phyloP scores from a whole-genome alignment of 2,113 vertebrate species.

The Toxotes jaculatrix region DNA sequence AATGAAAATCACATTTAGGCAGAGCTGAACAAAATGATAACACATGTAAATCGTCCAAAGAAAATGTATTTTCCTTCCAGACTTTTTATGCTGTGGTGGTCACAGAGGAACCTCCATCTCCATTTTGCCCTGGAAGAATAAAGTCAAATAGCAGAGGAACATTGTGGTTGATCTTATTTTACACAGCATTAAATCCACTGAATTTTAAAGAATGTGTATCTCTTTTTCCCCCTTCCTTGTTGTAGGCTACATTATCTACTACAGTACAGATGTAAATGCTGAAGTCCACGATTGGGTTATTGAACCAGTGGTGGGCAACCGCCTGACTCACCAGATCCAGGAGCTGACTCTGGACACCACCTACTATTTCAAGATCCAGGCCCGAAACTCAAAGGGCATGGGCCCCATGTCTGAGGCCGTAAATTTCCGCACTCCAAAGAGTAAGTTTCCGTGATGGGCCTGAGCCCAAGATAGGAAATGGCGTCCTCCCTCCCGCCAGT shows the following conservation, averaged over 20 bases:
- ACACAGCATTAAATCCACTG: background rate
- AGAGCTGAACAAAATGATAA: background rate
- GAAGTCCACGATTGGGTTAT: conserved; percentile 99
- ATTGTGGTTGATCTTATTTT: background rate
- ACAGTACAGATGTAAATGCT: conserved; percentile 96
- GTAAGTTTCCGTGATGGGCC: conserved; percentile 76
- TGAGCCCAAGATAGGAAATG: background rate
- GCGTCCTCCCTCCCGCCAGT: no score
- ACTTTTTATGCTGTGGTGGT: background rate
- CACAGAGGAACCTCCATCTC: background rate
- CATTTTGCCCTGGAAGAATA: background rate
- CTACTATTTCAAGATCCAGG: conserved; percentile 99
- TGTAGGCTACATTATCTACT: conserved; percentile 98
- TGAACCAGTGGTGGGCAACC: conserved; percentile 96
- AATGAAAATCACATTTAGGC: conserved; percentile 1
- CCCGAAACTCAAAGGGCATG: conserved; percentile 99
- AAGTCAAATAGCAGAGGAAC: background rate
- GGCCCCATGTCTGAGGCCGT: conserved; percentile 98
- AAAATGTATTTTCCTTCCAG: background rate
- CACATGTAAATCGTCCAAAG: background rate
- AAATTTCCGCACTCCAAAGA: conserved; percentile 97
- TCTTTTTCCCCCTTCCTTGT: background rate
- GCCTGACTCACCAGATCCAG: conserved; percentile 98
- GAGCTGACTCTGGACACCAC: conserved; percentile 96
- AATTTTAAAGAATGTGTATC: background rate